These are phyloP conservation scores for Anoplius nigerrimus DNA, from an alignment of 2,888 invertebrate species.

Conservation along the genomic window DNA sequence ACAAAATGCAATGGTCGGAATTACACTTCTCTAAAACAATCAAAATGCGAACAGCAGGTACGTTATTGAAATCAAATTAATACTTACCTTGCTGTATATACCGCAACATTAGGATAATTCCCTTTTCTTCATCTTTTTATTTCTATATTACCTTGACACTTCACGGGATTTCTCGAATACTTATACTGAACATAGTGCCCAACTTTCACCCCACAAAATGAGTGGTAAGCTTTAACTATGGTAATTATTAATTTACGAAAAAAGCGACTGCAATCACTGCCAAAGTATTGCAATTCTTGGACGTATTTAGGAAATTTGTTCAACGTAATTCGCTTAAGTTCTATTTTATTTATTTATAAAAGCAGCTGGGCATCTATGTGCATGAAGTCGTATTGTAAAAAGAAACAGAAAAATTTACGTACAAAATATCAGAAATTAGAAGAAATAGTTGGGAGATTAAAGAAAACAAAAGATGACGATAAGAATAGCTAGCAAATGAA, in stretches of 20 bases:
- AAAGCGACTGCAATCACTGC: no score
- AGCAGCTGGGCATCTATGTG: conserved; percentile 36
- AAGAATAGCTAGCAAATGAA: conserved; percentile 22
- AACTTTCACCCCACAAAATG: conserved; percentile 18
- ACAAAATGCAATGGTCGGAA: conserved; percentile 50
- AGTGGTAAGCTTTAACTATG: conserved; percentile 15
- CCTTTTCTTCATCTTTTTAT: no score
- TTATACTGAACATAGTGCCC: background rate
- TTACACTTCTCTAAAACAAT: conserved; percentile 52
- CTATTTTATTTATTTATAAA: conserved; percentile 17
- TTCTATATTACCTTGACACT: no score
- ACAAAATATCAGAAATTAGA: conserved; percentile 51
- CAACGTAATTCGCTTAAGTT: background rate
- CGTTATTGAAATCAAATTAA: no score
- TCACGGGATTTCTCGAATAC: no score
- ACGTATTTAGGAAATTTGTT: no score
- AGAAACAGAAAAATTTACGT: conserved; percentile 29
- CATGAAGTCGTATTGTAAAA: conserved; percentile 10
- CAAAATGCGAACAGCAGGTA: conserved; percentile 55
- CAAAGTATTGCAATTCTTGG: no score
- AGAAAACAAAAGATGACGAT: conserved; percentile 42
- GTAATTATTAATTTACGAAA: no score
- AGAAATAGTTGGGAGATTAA: conserved; percentile 55
- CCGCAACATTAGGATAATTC: conserved; percentile 10
- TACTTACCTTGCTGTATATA: no score